phyloP scores from a whole-genome alignment of 2,797 vertebrate species.

The Sebastes variabilis region DNA sequence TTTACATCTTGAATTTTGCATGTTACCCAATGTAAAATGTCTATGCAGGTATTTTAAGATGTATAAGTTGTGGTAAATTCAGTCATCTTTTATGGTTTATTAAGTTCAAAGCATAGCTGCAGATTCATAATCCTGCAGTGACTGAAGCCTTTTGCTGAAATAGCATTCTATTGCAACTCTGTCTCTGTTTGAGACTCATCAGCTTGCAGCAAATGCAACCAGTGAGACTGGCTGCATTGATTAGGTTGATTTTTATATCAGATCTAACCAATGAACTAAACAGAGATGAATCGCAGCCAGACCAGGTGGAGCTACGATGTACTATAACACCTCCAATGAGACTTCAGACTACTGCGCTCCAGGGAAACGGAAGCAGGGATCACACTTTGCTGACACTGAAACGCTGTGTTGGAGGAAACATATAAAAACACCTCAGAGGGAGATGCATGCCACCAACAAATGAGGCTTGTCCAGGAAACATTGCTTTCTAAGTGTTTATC shows the following conservation, averaged over 20 bases:
- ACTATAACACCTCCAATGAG: background rate
- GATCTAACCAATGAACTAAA: background rate
- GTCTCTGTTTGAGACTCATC: background rate
- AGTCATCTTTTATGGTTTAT: too few relatives aligned
- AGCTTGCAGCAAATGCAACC: background rate
- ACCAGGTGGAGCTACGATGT: background rate
- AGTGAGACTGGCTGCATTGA: background rate
- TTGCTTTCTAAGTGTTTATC: background rate
- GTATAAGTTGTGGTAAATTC: too few relatives aligned
- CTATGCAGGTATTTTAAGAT: background rate
- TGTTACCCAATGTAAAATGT: too few relatives aligned
- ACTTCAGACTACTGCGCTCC: background rate
- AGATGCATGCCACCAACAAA: slow-evolving; percentile 7
- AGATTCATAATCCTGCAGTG: background rate
- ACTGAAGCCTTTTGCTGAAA: background rate
- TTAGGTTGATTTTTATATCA: background rate
- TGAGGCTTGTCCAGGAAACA: background rate
- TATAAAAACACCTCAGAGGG: slow-evolving; percentile 12
- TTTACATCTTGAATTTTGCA: background rate
- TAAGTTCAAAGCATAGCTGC: too few relatives aligned
- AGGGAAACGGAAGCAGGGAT: background rate
- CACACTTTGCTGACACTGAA: background rate
- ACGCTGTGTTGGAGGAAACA: background rate
- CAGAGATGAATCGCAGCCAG: background rate
- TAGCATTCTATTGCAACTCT: background rate